Evolutionary conservation across 2,888 invertebrate genomes (phyloP).

Genomic region (Ichneumon xanthorius): DNA sequence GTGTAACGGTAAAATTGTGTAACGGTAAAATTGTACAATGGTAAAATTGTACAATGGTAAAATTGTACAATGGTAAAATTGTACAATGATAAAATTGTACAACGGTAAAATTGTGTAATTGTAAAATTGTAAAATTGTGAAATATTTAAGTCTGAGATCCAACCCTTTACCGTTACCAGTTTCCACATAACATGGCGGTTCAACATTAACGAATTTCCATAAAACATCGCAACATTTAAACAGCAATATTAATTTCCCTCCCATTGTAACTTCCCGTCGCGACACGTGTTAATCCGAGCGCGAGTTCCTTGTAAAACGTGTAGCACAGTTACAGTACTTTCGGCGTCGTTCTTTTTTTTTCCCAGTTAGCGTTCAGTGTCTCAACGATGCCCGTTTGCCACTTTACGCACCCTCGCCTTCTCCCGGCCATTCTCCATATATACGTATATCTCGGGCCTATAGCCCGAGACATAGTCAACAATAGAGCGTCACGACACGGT

Average conservation of each 20-base stretch:
- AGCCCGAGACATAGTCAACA: constrained; percentile 23
- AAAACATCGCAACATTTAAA: neutral
- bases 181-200: too few species aligned
- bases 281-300: neutral
- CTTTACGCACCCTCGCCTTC: constrained; percentile 61
- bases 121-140: too few species aligned
- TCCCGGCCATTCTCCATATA: constrained; percentile 27
- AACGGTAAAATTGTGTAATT: too few species aligned
- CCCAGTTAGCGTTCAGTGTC: constrained; percentile 31
- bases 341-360: neutral
- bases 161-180: too few species aligned
- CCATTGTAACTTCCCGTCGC: neutral
- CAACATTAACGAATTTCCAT: too few species aligned
- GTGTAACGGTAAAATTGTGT: too few species aligned
- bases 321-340: neutral
- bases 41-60: too few species aligned
- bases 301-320: neutral
- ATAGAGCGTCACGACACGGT: constrained; percentile 48
- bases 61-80: too few species aligned
- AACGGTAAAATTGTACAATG: too few species aligned
- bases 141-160: too few species aligned
- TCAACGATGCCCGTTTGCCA: constrained; percentile 54
- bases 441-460: constrained; percentile 16
- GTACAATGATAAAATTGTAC: too few species aligned
- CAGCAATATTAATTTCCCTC: neutral